Evolutionary conservation across 2,113 vertebrate genomes (phyloP).

Genomic region (Pollachius pollachius): DNA sequence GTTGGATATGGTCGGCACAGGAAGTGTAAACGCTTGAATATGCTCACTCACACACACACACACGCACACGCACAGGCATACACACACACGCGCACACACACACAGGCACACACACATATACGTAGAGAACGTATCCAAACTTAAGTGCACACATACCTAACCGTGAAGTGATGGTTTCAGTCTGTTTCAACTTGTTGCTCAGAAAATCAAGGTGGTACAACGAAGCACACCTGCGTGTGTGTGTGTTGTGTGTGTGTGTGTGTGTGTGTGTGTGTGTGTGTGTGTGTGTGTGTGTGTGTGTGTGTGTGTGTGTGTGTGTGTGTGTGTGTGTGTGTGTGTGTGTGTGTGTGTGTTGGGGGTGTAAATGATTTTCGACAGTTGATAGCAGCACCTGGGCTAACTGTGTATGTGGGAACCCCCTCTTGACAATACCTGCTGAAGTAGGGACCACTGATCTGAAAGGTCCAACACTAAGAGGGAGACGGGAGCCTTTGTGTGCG

Average conservation of each 20-base stretch:
- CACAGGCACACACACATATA: slow-evolving; percentile 20
- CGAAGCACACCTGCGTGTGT: slow-evolving; percentile 57
- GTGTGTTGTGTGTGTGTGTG: slow-evolving; percentile 26
- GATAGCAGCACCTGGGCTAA: slow-evolving; percentile 46
- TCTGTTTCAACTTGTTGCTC: slow-evolving; percentile 71
- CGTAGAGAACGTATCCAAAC: too few relatives aligned
- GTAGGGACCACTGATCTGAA: background rate
- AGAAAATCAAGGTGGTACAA: slow-evolving; percentile 55
- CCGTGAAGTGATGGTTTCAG: slow-evolving; percentile 38
- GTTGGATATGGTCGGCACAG: slow-evolving; percentile 24
- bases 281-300: slow-evolving; percentile 8
- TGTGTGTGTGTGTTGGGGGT: background rate
- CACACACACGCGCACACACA: slow-evolving; percentile 25
- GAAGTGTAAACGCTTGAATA: slow-evolving; percentile 7
- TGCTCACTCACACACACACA: background rate
- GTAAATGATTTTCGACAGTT: slow-evolving; percentile 27
- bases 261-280: slow-evolving; percentile 20
- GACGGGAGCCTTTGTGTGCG: slow-evolving; percentile 9
- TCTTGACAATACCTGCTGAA: slow-evolving; percentile 29
- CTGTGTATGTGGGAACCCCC: slow-evolving; percentile 27
- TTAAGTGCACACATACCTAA: too few relatives aligned
- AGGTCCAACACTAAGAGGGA: slow-evolving; percentile 1
- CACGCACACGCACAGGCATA: slow-evolving; percentile 27
- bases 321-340: slow-evolving; percentile 19
- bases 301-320: slow-evolving; percentile 24